These are phyloP conservation scores for Tragelaphus buxtoni DNA, from an alignment of 2,113 vertebrate genomes.

Conservation along the genomic window DNA sequence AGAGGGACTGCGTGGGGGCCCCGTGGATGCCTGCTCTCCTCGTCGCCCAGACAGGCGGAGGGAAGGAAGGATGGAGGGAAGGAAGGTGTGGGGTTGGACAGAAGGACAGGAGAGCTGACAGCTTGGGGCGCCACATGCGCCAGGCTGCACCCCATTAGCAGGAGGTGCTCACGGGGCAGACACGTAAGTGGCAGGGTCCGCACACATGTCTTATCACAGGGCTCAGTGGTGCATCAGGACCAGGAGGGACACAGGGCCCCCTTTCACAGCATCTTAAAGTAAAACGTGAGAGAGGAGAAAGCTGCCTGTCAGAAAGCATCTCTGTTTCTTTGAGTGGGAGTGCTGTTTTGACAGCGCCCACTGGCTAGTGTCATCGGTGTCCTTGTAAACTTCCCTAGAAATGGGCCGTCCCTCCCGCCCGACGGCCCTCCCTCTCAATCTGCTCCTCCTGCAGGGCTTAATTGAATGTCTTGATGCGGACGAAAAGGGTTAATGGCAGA, in stretches of 20 bases:
- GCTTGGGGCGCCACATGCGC: conserved; percentile 62
- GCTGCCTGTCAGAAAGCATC: background rate
- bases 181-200: conserved; percentile 62
- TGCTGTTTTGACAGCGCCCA: accelerated
- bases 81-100: conserved; percentile 74
- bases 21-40: background rate
- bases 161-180: conserved; percentile 75
- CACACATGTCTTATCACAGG: conserved; percentile 62
- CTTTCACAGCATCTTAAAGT: conserved; percentile 21
- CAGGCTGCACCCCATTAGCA: conserved; percentile 59
- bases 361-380: accelerated
- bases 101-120: conserved; percentile 75
- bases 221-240: conserved; percentile 54
- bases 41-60: accelerated
- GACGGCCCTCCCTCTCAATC: conserved; percentile 47
- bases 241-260: conserved; percentile 44
- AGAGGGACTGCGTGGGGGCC: background rate
- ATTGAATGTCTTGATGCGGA: conserved; percentile 55
- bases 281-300: background rate
- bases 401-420: background rate
- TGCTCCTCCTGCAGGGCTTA: conserved; percentile 36
- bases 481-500: conserved; percentile 72
- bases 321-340: background rate
- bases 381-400: background rate
- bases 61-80: background rate